Evolutionary conservation across 2,888 invertebrate genomes (phyloP), one percentile per base, ranked within the genome.

Genomic region (Drosophila ezoana): DNA sequence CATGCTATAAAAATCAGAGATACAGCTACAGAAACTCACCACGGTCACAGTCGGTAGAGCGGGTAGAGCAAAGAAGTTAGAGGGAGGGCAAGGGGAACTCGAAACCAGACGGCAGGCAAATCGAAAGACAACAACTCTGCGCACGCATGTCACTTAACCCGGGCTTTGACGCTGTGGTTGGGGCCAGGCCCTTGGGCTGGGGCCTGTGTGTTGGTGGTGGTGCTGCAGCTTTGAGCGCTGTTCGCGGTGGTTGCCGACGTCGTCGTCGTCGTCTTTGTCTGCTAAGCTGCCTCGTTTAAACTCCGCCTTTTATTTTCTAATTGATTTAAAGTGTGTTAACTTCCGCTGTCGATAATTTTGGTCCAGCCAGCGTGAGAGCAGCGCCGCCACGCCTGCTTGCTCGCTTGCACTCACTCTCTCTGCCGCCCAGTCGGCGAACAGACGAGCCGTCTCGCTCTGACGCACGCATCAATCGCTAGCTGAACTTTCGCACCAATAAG

Each of bases 291-390:
- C 57, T 47, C 85, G 76, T 78, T 81, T 89, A 89, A 90, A 90
- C 90, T 90, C 91, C 90, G 91, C 90, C 87, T 88, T 87, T 87
- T 87, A 89, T 87, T 86, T 87, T 80, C 80, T 84, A 89, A 90
- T 90, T 90, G 91, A 91, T 90, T 90, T 89, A 88, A 79, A 83
- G 87, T 85, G 90, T 90, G 88, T 87, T 84, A 87, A 91, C 89
- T 86, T 77, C 87, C 90, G 88, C 86, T 90, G 89, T 90, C 90
- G 84, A 89, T 90, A 89, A 81, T 83, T 84, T 86, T 70, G 89
- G 89, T 86, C 90, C 90, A 89, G 74, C 72, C 61, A 71, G 62
- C 56, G 37, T 33, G 43, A 65, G 67, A 53, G 64, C 64, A 67
- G 77, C 52, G 51, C 62, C 58, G 61, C 40, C 60, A 13, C 33